Conservation (phyloP, 1,140 invertebrate species). For the Maniola jurtina region DNA sequence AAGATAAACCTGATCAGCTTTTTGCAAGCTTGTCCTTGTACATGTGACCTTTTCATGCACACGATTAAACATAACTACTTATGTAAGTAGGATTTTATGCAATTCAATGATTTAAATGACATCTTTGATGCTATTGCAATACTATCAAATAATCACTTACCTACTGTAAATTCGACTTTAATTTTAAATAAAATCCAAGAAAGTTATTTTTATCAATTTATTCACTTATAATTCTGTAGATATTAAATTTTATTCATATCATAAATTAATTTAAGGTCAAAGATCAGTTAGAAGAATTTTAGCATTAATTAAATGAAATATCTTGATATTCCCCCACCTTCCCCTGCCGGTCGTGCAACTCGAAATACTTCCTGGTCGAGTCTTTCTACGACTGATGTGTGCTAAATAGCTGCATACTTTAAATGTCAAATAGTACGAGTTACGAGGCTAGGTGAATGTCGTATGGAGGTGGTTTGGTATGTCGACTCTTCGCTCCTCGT, state of each 20-base stretch:
- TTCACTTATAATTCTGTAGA: too few relatives aligned
- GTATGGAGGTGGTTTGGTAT: conserved; percentile 38
- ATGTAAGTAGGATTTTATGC: conserved; percentile 6
- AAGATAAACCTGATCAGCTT: conserved; percentile 38
- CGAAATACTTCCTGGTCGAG: conserved; percentile 21
- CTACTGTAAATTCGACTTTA: too few relatives aligned
- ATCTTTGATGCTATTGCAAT: not conserved
- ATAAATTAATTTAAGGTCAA: conserved; percentile 22
- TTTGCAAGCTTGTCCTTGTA: conserved; percentile 45
- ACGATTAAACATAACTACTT: conserved; percentile 15
- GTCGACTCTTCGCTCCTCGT: conserved; percentile 19
- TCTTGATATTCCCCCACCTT: not conserved
- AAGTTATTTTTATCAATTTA: too few relatives aligned
- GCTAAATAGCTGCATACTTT: conserved; percentile 28
- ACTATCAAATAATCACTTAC: conserved; percentile 1
- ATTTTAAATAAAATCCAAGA: not conserved
- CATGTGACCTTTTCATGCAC: conserved; percentile 40
- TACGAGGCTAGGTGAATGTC: conserved; percentile 56
- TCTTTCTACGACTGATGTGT: conserved; percentile 22
- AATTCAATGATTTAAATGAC: too few relatives aligned
- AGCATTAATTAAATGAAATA: conserved; percentile 12
- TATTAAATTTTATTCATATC: not conserved
- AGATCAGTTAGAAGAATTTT: conserved; percentile 10
- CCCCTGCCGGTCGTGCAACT: conserved; percentile 6
- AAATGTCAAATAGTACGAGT: conserved; percentile 45